Evolutionary conservation across 2,888 invertebrate species (phyloP), one percentile per base, ranked within the genome.

Genomic region (Acleris laterana): DNA sequence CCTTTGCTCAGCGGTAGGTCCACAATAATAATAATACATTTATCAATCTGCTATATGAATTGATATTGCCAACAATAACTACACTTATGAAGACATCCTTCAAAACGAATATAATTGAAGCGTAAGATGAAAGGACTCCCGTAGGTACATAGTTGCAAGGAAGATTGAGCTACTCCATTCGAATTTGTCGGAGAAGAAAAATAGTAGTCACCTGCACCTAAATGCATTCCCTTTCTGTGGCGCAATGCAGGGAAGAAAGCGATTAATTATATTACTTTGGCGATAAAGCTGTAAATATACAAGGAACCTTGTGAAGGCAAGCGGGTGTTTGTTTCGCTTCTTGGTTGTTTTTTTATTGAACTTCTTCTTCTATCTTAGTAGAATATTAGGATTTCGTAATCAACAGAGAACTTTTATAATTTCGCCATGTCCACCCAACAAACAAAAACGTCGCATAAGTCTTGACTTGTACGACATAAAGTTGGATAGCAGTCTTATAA

Each of bases 201-300:
- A 90, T 90, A 80, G 87, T 84, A 85, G 83, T 84, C 89, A 90
- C 89, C 90, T 90, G 90, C 90, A 90, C 85, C 85, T 89, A 90
- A 89, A 89, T 87, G 90, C 90, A 90, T 82, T 81, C 77, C 77
- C 72, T 78, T 80, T 79, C 74, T 70, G 75, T 67, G 55, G 44
- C 20, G 19, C 53, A 67, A 68, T 49, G 20, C 16, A 55, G 20
- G 11, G 48, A 7, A 55, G 11, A 17, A 38, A 63, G 61, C 59
- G 52, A 16, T 22, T 16, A 16, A 16, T 2, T 16, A 46, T 6
- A 28, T 28, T 9, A 28, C 9, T 9, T 32, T 32, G 9, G 9
- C 9, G 2, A 9, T 32, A 32, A 25, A 25, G 25, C 2, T 28
- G 28, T 9, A 28, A 7, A 28, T n/a, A 2, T 2, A 44, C 16